A percentile compares a stretch with the other conserved stretches of the same genome.
Evolutionary conservation across 2,797 vertebrate genomes (phyloP).

Genomic region (Phataginus tetradactyla): DNA sequence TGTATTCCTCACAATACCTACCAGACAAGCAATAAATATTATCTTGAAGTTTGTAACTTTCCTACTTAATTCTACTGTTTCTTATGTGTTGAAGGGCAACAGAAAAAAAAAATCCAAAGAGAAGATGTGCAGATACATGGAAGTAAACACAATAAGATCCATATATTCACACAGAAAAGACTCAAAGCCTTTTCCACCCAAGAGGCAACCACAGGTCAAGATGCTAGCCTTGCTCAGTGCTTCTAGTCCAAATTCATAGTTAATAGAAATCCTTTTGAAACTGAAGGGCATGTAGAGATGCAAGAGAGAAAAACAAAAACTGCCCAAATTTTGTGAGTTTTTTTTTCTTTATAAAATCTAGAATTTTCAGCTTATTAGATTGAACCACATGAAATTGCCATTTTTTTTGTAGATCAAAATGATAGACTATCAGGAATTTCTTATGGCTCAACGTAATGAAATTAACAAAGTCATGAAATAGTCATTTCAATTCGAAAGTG

Average conservation of each 20-base stretch:
- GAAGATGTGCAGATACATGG: not conserved
- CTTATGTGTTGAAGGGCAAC: not conserved
- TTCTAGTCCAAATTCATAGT: not conserved
- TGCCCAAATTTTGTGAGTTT: not conserved
- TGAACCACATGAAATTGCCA: not conserved
- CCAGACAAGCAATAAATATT: not conserved
- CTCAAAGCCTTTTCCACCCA: not conserved
- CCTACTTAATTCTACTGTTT: not conserved
- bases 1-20: not conserved
- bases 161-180: not conserved
- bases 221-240: not conserved
- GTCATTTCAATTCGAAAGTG: not conserved
- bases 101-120: not conserved
- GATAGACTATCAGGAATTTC: not conserved
- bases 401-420: not conserved
- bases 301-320: not conserved
- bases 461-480: not conserved
- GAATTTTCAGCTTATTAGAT: not conserved
- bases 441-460: not conserved
- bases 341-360: conserved; percentile 51
- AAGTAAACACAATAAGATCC: not conserved
- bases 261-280: not conserved
- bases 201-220: not conserved
- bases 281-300: not conserved
- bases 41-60: conserved; percentile 36